These are phyloP conservation scores for Pseudochirops cupreus DNA, from an alignment of 2,797 vertebrate species.

Conservation along the genomic window DNA sequence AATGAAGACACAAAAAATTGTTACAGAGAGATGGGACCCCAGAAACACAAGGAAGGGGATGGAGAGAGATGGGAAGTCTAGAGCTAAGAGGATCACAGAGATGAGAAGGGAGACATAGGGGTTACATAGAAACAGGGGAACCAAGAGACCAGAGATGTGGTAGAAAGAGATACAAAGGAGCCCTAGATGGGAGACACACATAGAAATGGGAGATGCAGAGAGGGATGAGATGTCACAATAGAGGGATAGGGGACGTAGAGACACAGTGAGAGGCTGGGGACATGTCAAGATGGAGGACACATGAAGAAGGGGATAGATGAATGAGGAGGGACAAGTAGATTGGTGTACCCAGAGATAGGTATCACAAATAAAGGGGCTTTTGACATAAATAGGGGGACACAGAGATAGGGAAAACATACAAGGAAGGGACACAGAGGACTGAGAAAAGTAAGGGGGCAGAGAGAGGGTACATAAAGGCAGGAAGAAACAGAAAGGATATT, in stretches of 20 bases:
- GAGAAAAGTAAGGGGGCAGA: background rate
- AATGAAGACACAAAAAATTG: background rate
- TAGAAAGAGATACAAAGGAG: background rate
- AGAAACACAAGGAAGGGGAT: background rate
- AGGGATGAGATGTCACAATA: background rate
- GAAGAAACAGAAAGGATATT: background rate
- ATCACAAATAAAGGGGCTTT: background rate
- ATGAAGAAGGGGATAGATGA: conserved; percentile 62
- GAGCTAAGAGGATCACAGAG: background rate
- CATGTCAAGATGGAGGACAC: conserved; percentile 24
- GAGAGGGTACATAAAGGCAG: background rate
- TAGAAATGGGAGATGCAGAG: background rate
- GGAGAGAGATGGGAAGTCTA: background rate
- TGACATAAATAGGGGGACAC: background rate
- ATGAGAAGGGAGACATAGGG: background rate
- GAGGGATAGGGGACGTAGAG: background rate
- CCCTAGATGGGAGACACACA: background rate
- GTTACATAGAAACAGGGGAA: background rate
- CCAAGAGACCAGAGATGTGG: background rate
- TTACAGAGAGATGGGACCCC: background rate
- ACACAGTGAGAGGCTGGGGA: background rate
- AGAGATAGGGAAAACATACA: background rate
- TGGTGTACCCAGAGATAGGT: background rate
- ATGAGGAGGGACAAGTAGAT: conserved; percentile 56
- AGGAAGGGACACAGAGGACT: background rate